These are phyloP conservation scores for Herpetotheres cachinnans DNA, from an alignment of 2,113 vertebrate genomes.

Conservation along the genomic window DNA sequence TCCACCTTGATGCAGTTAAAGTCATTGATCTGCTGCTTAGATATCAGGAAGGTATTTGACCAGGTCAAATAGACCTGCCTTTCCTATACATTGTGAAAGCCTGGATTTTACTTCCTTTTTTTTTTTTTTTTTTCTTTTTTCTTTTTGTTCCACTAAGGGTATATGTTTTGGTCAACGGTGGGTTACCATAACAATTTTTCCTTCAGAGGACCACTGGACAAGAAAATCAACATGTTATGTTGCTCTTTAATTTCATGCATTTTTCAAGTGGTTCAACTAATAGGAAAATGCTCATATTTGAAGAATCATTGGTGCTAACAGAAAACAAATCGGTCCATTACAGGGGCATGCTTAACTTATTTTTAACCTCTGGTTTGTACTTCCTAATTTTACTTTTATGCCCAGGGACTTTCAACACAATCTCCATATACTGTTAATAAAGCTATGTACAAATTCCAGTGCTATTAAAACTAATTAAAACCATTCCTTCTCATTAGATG, in stretches of 20 bases:
- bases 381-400: neutral
- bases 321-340: neutral
- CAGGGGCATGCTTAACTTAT: neutral
- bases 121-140: rapidly evolving
- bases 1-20: neutral
- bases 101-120: neutral
- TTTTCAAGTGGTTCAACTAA: neutral
- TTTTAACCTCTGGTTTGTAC: neutral
- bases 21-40: neutral
- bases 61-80: neutral
- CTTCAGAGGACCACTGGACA: neutral
- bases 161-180: neutral
- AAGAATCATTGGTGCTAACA: neutral
- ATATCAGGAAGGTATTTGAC: neutral
- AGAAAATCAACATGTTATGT: neutral
- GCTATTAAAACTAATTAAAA: constrained; percentile 17
- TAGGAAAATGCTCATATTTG: neutral
- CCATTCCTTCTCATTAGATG: neutral
- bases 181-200: neutral
- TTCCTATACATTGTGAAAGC: neutral
- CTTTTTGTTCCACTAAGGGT: rapidly evolving
- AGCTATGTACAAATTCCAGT: neutral
- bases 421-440: neutral
- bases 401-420: neutral
- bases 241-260: neutral